Evolutionary conservation across 2,888 invertebrate species (phyloP).

Genomic region (Molorchus minor): DNA sequence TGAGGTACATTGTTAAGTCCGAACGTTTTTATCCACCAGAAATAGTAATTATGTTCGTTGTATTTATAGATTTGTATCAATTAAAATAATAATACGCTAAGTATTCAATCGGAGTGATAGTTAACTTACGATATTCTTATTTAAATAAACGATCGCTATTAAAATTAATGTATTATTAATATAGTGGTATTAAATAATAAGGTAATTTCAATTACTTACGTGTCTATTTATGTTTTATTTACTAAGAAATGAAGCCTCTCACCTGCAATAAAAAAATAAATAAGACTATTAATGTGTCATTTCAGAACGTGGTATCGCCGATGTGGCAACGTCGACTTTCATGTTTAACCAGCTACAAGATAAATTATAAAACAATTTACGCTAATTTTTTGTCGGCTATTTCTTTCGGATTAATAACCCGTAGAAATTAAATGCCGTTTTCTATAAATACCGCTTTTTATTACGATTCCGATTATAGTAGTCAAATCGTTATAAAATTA

Average conservation of each 20-base stretch:
- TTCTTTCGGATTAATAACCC: background rate
- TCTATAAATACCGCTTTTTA: background rate
- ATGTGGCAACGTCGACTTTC: background rate
- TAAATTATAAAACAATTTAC: conserved; percentile 1
- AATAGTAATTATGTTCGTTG: no score
- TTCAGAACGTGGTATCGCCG: background rate
- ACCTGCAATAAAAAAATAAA: background rate
- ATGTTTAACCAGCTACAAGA: background rate
- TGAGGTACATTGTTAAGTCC: no score
- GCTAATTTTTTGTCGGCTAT: background rate
- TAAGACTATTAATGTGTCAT: background rate
- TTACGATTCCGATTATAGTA: background rate
- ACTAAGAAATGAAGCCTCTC: background rate
- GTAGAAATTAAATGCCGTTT: background rate
- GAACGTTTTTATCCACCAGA: no score
- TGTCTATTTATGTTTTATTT: background rate
- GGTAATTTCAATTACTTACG: conserved; percentile 7
- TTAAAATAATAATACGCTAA: background rate
- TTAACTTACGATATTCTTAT: background rate
- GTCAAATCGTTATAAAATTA: no score
- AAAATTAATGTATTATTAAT: conserved; percentile 20
- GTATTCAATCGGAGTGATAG: background rate
- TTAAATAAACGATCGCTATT: conserved; percentile 9
- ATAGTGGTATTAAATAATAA: conserved; percentile 3
- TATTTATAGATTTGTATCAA: background rate